phyloP scores from a whole-genome alignment of 2,888 invertebrate genomes.

The Melieria omissa region DNA sequence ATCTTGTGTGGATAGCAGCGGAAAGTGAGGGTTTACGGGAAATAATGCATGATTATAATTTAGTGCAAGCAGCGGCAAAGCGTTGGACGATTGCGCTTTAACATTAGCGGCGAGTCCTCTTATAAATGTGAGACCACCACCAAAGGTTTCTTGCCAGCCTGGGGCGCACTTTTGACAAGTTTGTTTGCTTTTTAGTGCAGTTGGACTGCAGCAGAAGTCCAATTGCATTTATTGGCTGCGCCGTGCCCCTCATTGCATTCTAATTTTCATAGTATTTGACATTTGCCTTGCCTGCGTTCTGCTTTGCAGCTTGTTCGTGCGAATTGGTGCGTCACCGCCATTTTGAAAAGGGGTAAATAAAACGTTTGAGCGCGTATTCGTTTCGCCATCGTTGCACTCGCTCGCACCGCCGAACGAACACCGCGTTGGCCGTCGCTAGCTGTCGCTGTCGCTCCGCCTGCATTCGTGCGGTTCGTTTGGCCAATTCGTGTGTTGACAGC shows the following conservation, averaged over 20 bases:
- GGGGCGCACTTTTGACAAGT: too few species aligned
- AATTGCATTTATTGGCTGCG: conserved; percentile 3
- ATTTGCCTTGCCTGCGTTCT: neutral
- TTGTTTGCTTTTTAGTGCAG: too few species aligned
- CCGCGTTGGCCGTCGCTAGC: conserved; percentile 16
- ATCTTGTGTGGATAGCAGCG: too few species aligned
- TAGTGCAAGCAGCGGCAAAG: too few species aligned
- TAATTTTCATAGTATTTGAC: too few species aligned
- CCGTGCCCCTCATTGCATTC: neutral
- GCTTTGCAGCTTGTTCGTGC: neutral
- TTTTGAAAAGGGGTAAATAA: conserved; percentile 40
- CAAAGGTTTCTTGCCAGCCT: too few species aligned
- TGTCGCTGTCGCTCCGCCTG: conserved; percentile 30
- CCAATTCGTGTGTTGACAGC: conserved; percentile 47
- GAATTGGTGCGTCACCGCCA: conserved; percentile 42
- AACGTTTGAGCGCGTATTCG: conserved; percentile 46
- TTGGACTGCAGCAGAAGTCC: neutral
- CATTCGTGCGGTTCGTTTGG: conserved; percentile 20
- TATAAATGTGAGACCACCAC: too few species aligned
- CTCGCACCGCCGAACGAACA: conserved; percentile 5
- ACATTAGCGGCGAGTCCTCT: too few species aligned
- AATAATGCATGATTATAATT: too few species aligned
- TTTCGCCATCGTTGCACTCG: conserved; percentile 16
- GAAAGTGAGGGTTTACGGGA: too few species aligned
- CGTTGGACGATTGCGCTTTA: too few species aligned